Conservation (phyloP, 2,797 vertebrate species). For the Microctenopoma stevenorrisi region DNA sequence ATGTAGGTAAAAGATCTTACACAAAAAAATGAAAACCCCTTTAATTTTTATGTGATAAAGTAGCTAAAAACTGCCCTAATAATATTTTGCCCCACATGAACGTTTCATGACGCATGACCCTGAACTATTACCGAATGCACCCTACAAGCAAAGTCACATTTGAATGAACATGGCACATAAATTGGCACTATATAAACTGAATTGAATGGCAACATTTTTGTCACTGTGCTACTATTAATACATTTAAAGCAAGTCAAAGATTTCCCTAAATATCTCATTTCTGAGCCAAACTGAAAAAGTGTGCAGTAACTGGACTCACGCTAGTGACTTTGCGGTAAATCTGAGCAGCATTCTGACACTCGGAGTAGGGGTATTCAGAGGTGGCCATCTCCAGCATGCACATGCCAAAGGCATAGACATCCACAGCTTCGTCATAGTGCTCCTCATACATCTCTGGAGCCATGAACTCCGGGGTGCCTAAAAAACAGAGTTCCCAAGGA, state of each 20-base stretch:
- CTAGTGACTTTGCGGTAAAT: slow-evolving; percentile 99
- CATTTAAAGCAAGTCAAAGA: background rate
- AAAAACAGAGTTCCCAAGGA: background rate
- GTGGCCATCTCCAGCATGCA: slow-evolving; percentile 99
- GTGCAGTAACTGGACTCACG: slow-evolving; percentile 85
- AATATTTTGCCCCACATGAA: background rate
- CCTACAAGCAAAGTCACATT: background rate
- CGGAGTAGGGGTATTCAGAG: slow-evolving; percentile 97
- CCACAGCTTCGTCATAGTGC: slow-evolving; percentile 97
- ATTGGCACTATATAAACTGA: no score
- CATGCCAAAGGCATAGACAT: slow-evolving; percentile 99
- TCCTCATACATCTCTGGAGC: slow-evolving; percentile 99
- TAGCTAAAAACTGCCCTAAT: slow-evolving; percentile 8
- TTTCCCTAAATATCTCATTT: background rate
- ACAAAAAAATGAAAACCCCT: slow-evolving; percentile 6
- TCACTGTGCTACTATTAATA: background rate
- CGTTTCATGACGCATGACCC: background rate
- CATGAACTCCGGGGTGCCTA: slow-evolving; percentile 99
- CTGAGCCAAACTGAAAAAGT: background rate
- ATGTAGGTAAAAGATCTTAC: slow-evolving; percentile 12
- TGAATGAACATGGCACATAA: background rate
- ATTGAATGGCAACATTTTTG: no score
- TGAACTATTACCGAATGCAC: background rate
- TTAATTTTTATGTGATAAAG: slow-evolving; percentile 2
- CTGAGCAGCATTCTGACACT: slow-evolving; percentile 98